Percentiles rank a stretch among this genome's conserved stretches.
Evolutionary conservation across 2,113 vertebrate species (phyloP).

Genomic region (Apteryx mantelli): DNA sequence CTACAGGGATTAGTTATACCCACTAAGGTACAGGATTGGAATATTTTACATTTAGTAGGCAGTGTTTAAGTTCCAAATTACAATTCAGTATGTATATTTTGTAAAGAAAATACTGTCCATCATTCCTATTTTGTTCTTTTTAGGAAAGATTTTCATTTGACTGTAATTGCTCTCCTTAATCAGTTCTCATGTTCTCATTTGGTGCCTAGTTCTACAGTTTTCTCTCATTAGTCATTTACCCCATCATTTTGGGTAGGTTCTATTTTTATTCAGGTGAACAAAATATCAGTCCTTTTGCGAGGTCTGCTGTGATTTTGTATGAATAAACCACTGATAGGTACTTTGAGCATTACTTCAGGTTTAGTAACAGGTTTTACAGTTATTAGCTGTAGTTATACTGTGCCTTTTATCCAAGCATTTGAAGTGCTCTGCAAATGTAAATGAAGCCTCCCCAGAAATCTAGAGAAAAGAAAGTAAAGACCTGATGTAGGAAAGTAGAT

Average conservation of each 20-base stretch:
- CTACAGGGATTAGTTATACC: background rate
- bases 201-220: background rate
- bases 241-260: background rate
- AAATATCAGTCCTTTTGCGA: background rate
- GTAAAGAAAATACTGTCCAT: background rate
- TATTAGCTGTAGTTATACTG: background rate
- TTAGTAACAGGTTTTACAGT: background rate
- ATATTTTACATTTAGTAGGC: background rate
- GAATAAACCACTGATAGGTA: background rate
- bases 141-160: background rate
- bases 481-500: background rate
- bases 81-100: background rate
- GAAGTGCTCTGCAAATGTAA: background rate
- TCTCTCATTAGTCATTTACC: background rate
- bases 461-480: background rate
- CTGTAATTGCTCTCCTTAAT: background rate
- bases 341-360: background rate
- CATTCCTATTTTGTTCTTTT: background rate
- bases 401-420: background rate
- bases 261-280: conserved; percentile 8
- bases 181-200: background rate
- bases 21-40: background rate
- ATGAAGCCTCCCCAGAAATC: background rate
- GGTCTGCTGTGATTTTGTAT: background rate
- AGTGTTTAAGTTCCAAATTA: background rate